Base-by-base conservation (phyloP, 2,113 vertebrate genomes). In the Cinclus cinclus region DNA sequence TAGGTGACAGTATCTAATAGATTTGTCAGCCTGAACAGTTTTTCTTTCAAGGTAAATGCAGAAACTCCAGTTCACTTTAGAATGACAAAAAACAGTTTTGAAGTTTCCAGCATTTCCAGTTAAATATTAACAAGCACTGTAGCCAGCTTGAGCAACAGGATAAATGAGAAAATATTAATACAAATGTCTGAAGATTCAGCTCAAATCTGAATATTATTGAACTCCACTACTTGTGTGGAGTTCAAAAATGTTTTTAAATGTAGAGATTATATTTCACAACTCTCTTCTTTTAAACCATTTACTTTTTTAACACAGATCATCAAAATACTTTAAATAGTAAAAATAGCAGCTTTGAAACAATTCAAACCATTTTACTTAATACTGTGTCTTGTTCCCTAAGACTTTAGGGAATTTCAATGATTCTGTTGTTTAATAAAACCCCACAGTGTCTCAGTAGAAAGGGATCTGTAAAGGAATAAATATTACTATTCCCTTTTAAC, bases 41-140 rank as follows among this genome's bases (percentile, higher is more conserved):
- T 95, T 96, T 41, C 50, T 97, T 97, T 88, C 86, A 94, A 95
- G 70, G 18, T 88, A 91, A 94, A 70, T 47, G 42, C 82, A 94
- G 64, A 83, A 65, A 64, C 58, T 33, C 69, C 25, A 33, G 23
- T 64, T 81, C 52, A n/a, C 71, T 94, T 89, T 63, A 82, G 37
- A 91, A 60, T 53, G 35, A 53, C n/a, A 92, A 76, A 73, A 60
- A 20, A 41, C 1, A 15, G 27, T 84, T 83, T 78, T 93, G 71
- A 92, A 71, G 30, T 37, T 86, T 78, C 41, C 62, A 59, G 28
- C 11, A 49, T 60, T 73, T 68, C n/a, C 39, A 68, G 8, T 93
- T 87, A 79, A 91, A 87, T 78, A 92, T 92, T 87, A 86, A 84
- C 17, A 37, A 64, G 33, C 10, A 58, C 44, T 35, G 9, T 46